Base-by-base conservation (phyloP, 2,888 invertebrate species). In the Eudasyphora cyanicolor region DNA sequence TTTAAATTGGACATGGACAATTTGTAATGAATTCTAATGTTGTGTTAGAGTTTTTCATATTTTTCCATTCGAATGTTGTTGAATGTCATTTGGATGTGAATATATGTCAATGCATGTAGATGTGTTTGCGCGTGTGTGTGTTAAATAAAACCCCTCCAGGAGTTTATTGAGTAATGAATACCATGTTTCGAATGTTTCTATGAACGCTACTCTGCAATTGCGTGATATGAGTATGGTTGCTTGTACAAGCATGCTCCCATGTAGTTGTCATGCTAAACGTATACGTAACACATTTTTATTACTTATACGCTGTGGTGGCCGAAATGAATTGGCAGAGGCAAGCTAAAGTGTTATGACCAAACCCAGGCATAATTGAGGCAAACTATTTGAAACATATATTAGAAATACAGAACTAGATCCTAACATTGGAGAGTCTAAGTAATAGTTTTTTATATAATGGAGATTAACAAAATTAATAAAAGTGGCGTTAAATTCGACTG, bases 21-120 rank as follows among this genome's bases (percentile, higher is more conserved):
- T 88, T 88, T 88, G 87, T 88, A 88, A 89, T 88, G 87, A 89
- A 89, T 89, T 89, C 87, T 87, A 89, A 89, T 87, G 86, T 87
- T 87, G 73, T 49, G 38, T 8, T 45, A 74, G 49, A 75, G 42
- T 49, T 73, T 75, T 67, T 64, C 21, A 29, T 80, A 4, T 64
- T 54, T 49, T 51, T 54, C 54, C 27, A 54, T 67, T 14, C 42
- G 21, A 57, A 42, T 21, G 57, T 73, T n/a, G n/a, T n/a, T n/a
- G 64, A 60, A 71, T 45, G 45, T 71, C 60, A 17, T 67, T 78
- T 64, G 10, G n/a, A 38, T 19, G 12, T n/a, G n/a, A n/a, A n/a
- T n/a, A n/a, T n/a, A n/a, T 75, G 45, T 45, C 32, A 42, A 29
- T 78, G 32, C 38, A 38, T 71, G 73, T 8, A 32, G 17, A 51